Evolutionary conservation across 2,797 vertebrate species (phyloP).

Genomic region (Oreochromis mossambicus): DNA sequence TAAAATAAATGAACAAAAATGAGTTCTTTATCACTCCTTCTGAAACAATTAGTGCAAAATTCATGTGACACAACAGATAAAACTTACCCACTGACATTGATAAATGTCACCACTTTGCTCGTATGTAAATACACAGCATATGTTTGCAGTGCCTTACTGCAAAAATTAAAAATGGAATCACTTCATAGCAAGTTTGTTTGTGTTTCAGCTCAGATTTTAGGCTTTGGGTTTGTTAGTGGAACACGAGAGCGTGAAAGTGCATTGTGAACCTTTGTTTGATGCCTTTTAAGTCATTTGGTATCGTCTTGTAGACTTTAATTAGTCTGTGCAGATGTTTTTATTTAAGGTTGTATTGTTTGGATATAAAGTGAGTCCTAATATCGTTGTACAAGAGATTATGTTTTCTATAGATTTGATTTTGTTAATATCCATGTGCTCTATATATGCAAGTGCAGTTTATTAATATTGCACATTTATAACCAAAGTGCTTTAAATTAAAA

Average conservation of each 20-base stretch:
- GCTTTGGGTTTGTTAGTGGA: background rate
- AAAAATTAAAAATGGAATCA: background rate
- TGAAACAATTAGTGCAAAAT: too few species aligned
- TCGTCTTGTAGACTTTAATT: background rate
- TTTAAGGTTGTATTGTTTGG: background rate
- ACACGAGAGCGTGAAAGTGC: background rate
- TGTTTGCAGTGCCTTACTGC: too few species aligned
- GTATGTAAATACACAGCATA: too few species aligned
- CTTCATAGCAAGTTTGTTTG: background rate
- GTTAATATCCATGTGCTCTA: background rate
- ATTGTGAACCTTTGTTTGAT: background rate
- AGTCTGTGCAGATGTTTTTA: background rate
- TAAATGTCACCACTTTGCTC: too few species aligned
- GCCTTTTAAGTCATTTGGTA: background rate
- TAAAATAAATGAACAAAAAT: too few species aligned
- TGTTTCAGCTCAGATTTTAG: background rate
- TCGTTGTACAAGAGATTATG: background rate
- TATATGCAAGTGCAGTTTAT: background rate
- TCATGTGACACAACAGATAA: too few species aligned
- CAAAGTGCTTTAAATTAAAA: background rate
- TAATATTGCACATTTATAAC: background rate
- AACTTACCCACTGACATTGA: too few species aligned
- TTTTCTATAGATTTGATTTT: background rate
- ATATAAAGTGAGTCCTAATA: background rate
- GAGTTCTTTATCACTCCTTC: too few species aligned